phyloP scores from a whole-genome alignment of 2,113 vertebrate species.

The Pelecanoides urinatrix region DNA sequence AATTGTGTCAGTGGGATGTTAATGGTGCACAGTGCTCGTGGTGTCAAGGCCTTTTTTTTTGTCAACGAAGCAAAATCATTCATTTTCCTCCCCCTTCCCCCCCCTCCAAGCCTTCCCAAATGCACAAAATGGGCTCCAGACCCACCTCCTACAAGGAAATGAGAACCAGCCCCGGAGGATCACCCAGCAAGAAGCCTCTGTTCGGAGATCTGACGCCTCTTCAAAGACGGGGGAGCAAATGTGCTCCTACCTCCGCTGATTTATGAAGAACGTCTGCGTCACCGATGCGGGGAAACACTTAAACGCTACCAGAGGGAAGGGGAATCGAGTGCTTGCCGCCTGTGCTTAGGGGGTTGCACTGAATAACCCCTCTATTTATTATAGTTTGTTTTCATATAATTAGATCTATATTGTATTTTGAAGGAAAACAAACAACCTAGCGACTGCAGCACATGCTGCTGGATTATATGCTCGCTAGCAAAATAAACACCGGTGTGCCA shows the following conservation, averaged over 20 bases:
- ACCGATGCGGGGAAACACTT: not conserved
- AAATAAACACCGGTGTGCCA: not conserved
- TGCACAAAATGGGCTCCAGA: constrained; percentile 55
- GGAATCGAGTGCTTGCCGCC: not conserved
- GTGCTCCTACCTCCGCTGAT: constrained; percentile 1
- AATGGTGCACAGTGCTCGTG: not conserved
- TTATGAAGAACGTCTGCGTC: not conserved
- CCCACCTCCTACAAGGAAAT: constrained; percentile 62
- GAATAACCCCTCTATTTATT: not conserved
- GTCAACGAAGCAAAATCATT: constrained; percentile 25
- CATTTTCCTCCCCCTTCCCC: not conserved
- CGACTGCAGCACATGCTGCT: not conserved
- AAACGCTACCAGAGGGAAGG: not conserved
- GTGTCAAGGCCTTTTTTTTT: not conserved
- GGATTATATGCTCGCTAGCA: not conserved
- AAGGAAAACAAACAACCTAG: constrained; percentile 14
- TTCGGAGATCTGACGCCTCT: constrained; percentile 25
- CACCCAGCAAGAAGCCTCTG: constrained; percentile 5
- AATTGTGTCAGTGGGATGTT: constrained; percentile 14
- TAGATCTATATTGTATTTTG: not conserved
- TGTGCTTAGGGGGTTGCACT: not conserved
- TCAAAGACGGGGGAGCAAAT: constrained; percentile 11
- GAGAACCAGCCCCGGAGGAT: constrained; percentile 26
- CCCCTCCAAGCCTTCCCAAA: not conserved
- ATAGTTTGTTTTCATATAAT: not conserved